phyloP scores from a whole-genome alignment of 2,113 vertebrate species.

The Marcusenius ussheri region DNA sequence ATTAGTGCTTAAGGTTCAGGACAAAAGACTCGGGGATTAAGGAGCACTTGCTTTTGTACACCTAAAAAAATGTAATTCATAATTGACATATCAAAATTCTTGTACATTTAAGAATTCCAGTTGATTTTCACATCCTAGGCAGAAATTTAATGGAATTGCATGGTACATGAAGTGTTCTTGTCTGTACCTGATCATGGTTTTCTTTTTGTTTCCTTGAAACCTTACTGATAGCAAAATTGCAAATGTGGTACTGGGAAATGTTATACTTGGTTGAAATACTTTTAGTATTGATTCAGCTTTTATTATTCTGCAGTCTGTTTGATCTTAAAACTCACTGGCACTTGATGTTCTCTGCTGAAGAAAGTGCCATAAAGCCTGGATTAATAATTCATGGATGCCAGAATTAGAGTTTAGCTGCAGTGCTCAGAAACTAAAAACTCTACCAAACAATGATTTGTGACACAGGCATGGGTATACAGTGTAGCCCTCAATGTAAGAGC shows the following conservation, averaged over 20 bases:
- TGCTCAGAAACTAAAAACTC: constrained; percentile 52
- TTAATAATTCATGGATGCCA: constrained; percentile 66
- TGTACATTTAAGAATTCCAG: neutral
- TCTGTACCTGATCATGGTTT: neutral
- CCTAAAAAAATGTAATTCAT: neutral
- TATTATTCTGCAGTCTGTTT: constrained; percentile 46
- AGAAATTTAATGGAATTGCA: neutral
- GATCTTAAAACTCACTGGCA: constrained; percentile 50
- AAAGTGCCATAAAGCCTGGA: constrained; percentile 56
- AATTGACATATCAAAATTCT: neutral
- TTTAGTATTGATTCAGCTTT: constrained; percentile 46
- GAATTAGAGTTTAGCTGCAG: constrained; percentile 58
- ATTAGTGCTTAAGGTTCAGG: neutral
- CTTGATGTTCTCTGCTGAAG: constrained; percentile 53
- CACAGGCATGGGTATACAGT: constrained; percentile 32
- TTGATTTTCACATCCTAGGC: neutral
- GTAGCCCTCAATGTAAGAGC: constrained; percentile 38
- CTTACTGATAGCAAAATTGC: constrained; percentile 28
- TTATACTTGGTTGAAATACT: constrained; percentile 39
- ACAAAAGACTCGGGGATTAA: neutral
- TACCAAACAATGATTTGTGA: constrained; percentile 49
- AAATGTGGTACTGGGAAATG: constrained; percentile 33
- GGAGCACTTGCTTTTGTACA: neutral
- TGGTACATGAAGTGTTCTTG: neutral
- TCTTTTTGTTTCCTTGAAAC: neutral